Evolutionary conservation across 2,888 invertebrate species (phyloP).

Genomic region (Acholoe squamosa): DNA sequence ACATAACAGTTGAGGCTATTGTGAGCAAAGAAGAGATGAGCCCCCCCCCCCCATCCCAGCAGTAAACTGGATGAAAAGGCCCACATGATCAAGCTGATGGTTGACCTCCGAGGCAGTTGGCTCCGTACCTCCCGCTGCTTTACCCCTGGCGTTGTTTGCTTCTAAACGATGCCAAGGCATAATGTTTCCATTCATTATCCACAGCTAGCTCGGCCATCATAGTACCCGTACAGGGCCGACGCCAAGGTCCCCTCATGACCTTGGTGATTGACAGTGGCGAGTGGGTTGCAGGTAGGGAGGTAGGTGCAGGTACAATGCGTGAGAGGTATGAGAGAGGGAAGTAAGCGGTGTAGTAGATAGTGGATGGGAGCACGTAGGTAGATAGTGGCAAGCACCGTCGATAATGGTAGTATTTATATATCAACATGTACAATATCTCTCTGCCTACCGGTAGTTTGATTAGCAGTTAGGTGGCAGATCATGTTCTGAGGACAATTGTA

Average conservation of each 20-base stretch:
- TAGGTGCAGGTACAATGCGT: too few relatives aligned
- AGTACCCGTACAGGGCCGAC: background rate
- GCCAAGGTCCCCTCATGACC: background rate
- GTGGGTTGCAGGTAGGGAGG: background rate
- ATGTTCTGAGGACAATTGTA: too few relatives aligned
- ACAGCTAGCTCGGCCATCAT: background rate
- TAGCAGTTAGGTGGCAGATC: too few relatives aligned
- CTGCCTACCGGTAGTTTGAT: too few relatives aligned
- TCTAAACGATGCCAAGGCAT: slow-evolving; percentile 27
- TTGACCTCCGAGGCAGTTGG: background rate
- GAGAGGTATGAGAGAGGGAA: background rate
- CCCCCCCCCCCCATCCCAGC: background rate
- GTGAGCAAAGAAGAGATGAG: background rate
- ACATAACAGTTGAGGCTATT: background rate
- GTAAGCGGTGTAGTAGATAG: background rate
- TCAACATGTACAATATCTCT: too few relatives aligned
- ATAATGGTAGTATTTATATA: too few relatives aligned
- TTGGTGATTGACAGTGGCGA: background rate
- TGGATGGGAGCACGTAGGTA: background rate
- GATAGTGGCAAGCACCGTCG: too few relatives aligned
- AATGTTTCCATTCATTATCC: slow-evolving; percentile 50
- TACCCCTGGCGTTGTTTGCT: background rate
- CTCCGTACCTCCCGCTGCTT: background rate
- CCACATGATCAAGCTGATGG: slow-evolving; percentile 23
- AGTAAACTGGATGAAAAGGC: too few relatives aligned